These are phyloP conservation scores for Sternotherus odoratus DNA, from an alignment of 2,797 vertebrate genomes.

Conservation along the genomic window DNA sequence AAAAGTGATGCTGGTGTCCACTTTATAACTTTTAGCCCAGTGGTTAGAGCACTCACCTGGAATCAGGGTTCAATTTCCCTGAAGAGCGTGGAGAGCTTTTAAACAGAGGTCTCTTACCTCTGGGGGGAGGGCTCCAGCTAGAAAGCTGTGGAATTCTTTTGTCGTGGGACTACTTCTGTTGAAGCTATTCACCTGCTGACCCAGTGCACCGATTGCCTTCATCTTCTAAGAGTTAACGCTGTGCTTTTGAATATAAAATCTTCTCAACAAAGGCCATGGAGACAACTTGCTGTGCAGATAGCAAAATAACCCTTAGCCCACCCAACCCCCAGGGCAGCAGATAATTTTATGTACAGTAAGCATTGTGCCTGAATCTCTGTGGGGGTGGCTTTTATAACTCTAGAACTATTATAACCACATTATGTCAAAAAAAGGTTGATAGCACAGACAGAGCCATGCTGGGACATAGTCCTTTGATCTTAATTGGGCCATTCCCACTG, in stretches of 20 bases:
- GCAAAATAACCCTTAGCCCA: background rate
- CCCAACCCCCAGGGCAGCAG: background rate
- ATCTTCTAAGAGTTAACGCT: background rate
- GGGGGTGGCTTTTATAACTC: background rate
- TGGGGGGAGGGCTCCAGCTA: too few relatives aligned
- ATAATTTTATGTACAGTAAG: background rate
- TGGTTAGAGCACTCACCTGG: background rate
- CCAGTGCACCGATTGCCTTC: background rate
- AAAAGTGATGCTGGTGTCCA: background rate
- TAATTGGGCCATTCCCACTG: background rate
- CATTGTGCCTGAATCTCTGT: background rate
- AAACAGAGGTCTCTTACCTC: background rate
- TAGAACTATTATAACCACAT: background rate
- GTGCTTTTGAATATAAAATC: background rate
- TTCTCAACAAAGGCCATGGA: background rate
- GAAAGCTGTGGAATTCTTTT: background rate
- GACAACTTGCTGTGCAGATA: background rate
- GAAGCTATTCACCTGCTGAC: background rate
- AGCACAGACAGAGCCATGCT: background rate
- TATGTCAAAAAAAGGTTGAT: background rate
- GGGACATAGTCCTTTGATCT: slow-evolving; percentile 26
- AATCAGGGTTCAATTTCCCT: background rate
- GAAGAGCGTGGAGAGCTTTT: background rate
- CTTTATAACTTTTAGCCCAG: background rate
- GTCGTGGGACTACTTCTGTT: background rate